Conservation (phyloP, 2,888 invertebrate genomes). For the Drosophila atroscutellata region DNA sequence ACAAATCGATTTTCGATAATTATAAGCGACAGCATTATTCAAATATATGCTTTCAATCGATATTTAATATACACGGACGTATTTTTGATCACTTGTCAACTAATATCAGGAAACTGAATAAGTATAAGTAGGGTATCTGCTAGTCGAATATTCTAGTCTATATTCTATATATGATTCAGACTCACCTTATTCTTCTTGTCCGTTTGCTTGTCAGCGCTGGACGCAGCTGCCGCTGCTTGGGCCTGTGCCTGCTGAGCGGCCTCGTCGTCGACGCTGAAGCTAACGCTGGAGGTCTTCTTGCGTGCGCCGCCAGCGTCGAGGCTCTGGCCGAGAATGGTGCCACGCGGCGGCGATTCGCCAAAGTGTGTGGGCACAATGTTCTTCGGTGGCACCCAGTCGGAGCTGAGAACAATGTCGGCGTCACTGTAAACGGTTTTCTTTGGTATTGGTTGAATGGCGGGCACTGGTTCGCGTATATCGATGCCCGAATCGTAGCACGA, state of each 20-base stretch:
- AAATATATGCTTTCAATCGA: no score
- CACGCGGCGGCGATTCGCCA: conserved; percentile 86
- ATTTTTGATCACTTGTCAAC: neutral
- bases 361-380: conserved; percentile 91
- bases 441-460: conserved; percentile 88
- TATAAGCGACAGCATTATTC: no score
- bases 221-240: conserved; percentile 50
- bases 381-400: conserved; percentile 94
- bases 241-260: conserved; percentile 66
- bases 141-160: neutral
- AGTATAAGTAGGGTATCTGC: neutral
- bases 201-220: conserved; percentile 73
- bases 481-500: conserved; percentile 96
- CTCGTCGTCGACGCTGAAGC: conserved; percentile 89
- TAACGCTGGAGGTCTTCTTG: conserved; percentile 90
- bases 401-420: conserved; percentile 94
- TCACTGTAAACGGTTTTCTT: conserved; percentile 90
- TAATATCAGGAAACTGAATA: neutral
- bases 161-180: neutral
- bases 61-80: no score
- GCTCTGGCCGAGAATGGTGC: conserved; percentile 76
- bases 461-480: conserved; percentile 92
- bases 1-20: no score
- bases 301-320: conserved; percentile 86
- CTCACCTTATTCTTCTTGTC: conserved; percentile 91